A percentile compares a stretch with the other conserved stretches of the same genome.
Conservation (phyloP, 2,888 invertebrate genomes). For the Omphaloscelis lunosa region DNA sequence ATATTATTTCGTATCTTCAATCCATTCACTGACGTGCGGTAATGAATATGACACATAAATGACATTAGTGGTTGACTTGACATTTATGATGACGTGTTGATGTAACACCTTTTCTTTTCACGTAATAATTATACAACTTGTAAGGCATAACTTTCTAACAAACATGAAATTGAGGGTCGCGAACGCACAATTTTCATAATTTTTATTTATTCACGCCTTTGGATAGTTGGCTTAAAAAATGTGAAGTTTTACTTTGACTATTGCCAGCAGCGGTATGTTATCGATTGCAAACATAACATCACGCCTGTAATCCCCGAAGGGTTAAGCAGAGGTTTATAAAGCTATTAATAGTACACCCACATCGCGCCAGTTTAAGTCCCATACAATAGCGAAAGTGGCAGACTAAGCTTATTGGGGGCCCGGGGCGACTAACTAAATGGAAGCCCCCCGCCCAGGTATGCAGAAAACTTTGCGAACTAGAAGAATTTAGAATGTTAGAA, state of each 20-base stretch:
- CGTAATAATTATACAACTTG: neutral
- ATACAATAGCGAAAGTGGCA: neutral
- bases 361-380: neutral
- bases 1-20: neutral
- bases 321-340: neutral
- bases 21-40: constrained; percentile 22
- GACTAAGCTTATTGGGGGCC: no score
- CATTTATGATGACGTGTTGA: neutral
- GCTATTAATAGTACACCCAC: neutral
- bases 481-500: no score
- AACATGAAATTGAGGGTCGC: neutral
- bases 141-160: neutral
- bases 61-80: constrained; percentile 3
- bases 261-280: neutral
- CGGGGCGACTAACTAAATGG: no score
- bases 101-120: neutral
- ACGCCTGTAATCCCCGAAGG: neutral
- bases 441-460: no score
- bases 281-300: neutral
- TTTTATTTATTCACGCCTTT: neutral
- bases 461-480: no score
- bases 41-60: neutral
- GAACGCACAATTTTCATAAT: constrained; percentile 13
- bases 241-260: neutral
- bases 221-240: constrained; percentile 3